Evolutionary conservation across 2,113 vertebrate species (phyloP).

Genomic region (Uria aalge): DNA sequence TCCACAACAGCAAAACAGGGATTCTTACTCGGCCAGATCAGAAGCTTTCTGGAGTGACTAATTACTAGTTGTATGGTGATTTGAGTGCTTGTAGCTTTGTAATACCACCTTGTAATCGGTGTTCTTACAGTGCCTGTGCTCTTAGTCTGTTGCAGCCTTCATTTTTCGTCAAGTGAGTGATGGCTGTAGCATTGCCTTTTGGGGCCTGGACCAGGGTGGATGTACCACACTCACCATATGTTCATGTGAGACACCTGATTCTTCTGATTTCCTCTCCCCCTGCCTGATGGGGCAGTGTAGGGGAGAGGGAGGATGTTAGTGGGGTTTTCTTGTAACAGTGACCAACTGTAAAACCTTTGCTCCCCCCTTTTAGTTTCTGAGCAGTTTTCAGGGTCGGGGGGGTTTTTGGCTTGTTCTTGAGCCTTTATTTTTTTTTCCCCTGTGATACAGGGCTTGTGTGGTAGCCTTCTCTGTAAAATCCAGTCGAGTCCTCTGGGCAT

Average conservation of each 20-base stretch:
- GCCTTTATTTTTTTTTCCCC: too few relatives aligned
- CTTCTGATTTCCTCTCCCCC: neutral
- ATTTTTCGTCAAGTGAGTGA: conserved; percentile 48
- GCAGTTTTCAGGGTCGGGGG: neutral
- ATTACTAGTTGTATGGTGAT: conserved; percentile 60
- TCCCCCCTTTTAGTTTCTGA: neutral
- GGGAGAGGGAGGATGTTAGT: neutral
- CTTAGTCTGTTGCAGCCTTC: conserved; percentile 33
- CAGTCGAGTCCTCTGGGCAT: neutral
- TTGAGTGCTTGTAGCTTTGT: conserved; percentile 64
- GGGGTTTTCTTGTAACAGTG: neutral
- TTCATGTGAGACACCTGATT: neutral
- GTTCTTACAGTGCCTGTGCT: conserved; percentile 43
- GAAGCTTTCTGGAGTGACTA: conserved; percentile 62
- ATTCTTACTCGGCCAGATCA: conserved; percentile 36
- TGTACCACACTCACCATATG: neutral
- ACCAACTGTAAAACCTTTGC: neutral
- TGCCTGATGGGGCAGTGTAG: neutral
- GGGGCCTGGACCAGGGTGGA: neutral
- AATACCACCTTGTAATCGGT: conserved; percentile 51
- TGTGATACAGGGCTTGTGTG: neutral
- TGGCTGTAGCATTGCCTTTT: neutral
- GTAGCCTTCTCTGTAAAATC: neutral
- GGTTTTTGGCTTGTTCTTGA: too few relatives aligned
- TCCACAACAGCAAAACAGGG: conserved; percentile 43